Base-by-base conservation (phyloP, 2,113 vertebrate species). In the Syngnathoides biaculeatus region DNA sequence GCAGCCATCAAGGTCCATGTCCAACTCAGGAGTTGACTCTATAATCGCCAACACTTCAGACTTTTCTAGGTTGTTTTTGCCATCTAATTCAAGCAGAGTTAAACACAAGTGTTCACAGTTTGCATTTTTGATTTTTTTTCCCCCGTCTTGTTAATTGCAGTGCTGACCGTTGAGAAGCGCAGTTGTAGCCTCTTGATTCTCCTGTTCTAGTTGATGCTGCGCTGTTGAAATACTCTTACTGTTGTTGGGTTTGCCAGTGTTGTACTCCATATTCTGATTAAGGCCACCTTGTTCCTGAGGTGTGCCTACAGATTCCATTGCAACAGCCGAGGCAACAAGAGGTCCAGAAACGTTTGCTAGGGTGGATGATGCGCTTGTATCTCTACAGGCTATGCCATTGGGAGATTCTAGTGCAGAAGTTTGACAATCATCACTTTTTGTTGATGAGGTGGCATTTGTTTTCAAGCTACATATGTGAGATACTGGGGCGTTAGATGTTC, bases 31-130 rank as follows among this genome's bases (percentile, higher is more conserved):
- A 47, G 97, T 99, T 10, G 97, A 98, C 77, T 98, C 97, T 15
- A 99, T 99, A 88, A 99, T 99, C 1, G 94, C 94, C 83, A 97
- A 97, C 27, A 99, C 95, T 86, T 98, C 97, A n/a, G 96, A 97
- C 85, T 94, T 95, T 80, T 97, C 94, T 69, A 92, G 87, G 73
- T 92, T 92, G 74, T 95, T 93, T 61, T 82, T 84, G 82, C 86
- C 91, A 78, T 93, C 95, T 94, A 48, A 27, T 2, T 39, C 14
- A 73, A 56, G 17, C 59, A 68, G 61, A 69, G 4, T 68, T 9
- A 69, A 0, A 53, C 2, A 2, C 20, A 66, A 7, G 4, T 15
- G n/a, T 24, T 43, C 0, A 42, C 20, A 3, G 15, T 12, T 22
- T 61, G 59, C n/a, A n/a, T n/a, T n/a, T n/a, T n/a, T 15, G 14